Conservation (phyloP, 2,888 invertebrate species). For the Drosophila anomalata region DNA sequence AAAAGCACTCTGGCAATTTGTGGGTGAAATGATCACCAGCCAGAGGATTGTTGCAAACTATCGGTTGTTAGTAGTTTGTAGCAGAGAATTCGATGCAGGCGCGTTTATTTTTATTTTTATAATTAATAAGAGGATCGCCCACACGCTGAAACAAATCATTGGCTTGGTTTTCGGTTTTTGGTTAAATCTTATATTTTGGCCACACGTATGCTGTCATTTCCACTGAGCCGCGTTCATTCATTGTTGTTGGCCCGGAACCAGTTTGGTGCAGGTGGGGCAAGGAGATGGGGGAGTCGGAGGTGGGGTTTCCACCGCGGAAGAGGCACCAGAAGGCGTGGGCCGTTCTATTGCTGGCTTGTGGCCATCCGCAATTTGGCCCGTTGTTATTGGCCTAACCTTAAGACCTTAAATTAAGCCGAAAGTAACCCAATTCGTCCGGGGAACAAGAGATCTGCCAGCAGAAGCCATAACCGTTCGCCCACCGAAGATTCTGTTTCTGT, state of each 20-base stretch:
- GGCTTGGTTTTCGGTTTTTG: conserved; percentile 17
- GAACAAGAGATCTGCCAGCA: conserved; percentile 39
- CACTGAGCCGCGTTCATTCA: conserved; percentile 47
- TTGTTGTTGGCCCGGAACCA: conserved; percentile 52
- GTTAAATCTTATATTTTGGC: conserved; percentile 41
- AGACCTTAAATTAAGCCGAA: conserved; percentile 75
- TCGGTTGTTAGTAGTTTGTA: conserved; percentile 1
- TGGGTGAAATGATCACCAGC: conserved; percentile 30
- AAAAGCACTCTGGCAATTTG: conserved; percentile 19
- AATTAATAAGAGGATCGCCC: conserved; percentile 68
- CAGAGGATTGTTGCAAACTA: conserved; percentile 13
- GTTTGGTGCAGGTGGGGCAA: conserved; percentile 47
- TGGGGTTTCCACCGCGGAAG: conserved; percentile 7
- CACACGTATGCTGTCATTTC: conserved; percentile 73
- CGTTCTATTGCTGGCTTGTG: conserved; percentile 50
- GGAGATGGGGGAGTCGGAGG: conserved; percentile 7
- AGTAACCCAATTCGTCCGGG: conserved; percentile 76
- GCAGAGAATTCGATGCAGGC: conserved; percentile 13
- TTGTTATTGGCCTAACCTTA: conserved; percentile 62
- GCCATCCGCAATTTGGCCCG: conserved; percentile 43
- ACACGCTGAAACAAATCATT: conserved; percentile 45
- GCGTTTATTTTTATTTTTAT: conserved; percentile 27
- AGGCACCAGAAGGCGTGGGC: conserved; percentile 62
- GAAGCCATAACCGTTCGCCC: conserved; percentile 35
- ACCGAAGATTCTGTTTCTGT: conserved; percentile 25